Base-by-base conservation (phyloP, 2,113 vertebrate genomes). In the Thalassarche chlororhynchos region DNA sequence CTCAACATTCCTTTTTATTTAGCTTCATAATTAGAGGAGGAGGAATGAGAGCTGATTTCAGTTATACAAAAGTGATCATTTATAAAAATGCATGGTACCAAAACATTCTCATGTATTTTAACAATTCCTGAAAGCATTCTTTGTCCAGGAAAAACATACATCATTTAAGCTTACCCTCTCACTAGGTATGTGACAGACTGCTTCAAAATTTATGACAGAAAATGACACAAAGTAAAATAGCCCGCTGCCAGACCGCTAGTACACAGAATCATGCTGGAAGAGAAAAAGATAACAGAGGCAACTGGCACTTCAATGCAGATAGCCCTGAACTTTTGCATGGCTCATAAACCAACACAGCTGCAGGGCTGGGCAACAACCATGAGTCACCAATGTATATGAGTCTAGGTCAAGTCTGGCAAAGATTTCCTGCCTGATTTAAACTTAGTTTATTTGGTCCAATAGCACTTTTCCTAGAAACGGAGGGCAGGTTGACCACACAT, bases 401-500 rank as follows among this genome's bases (percentile, higher is more conserved):
- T 17, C 71, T 28, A 40, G 61, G 34, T 66, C 89, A 82, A 44
- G 77, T 31, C 94, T 97, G 90, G 77, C 94, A 89, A 85, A 90
- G 21, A 94, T 95, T 85, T 96, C 80, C 83, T 90, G 85, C 51
- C 66, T n/a, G 74, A 93, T 40, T 95, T 74, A 79, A 88, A 72
- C 68, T 64, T 36, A 34, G 25, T 68, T 87, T 76, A 74, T 91
- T 95, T 87, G 77, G 78, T 81, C 58, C 92, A 64, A 58, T 54
- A 55, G 74, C 64, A 54, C 58, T 89, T 74, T 52, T 92, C 85
- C 86, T 93, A 90, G 70, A 92, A 95, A 83, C 1, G 9, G 46
- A 83, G 70, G 46, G 69, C 86, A 93, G 77, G 74, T 6, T 97
- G 95, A 93, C 92, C 92, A 96, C 95, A 94, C 58, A 65, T 36